Evolutionary conservation across 2,113 vertebrate species (phyloP).

Genomic region (Solenodon paradoxus): DNA sequence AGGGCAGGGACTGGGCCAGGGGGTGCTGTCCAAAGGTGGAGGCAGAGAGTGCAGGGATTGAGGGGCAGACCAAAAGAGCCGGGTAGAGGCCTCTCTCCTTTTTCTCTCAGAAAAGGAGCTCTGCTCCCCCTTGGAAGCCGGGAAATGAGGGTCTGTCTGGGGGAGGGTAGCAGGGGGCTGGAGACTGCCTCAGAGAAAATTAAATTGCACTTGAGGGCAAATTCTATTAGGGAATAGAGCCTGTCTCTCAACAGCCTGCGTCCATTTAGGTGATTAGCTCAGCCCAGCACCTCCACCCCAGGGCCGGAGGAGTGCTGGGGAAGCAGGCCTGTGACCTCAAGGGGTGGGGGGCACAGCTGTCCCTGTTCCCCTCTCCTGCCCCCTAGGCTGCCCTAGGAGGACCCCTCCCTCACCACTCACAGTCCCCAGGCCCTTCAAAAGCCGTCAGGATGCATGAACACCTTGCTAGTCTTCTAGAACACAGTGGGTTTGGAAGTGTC

Average conservation of each 20-base stretch:
- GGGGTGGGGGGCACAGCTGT: background rate
- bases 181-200: slow-evolving; percentile 89
- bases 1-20: background rate
- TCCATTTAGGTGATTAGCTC: slow-evolving; percentile 97
- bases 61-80: no score
- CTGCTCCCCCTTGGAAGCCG: slow-evolving; percentile 69
- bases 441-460: background rate
- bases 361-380: background rate
- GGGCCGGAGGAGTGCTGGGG: background rate
- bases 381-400: background rate
- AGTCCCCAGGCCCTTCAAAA: background rate
- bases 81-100: slow-evolving; percentile 18
- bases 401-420: background rate
- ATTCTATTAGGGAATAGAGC: slow-evolving; percentile 97
- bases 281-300: slow-evolving; percentile 57
- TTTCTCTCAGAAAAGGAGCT: slow-evolving; percentile 52
- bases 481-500: background rate
- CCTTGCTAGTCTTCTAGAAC: background rate
- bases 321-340: background rate
- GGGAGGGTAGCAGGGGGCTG: slow-evolving; percentile 76
- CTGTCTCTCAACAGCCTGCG: slow-evolving; percentile 89
- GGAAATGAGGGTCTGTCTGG: slow-evolving; percentile 71
- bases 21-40: background rate
- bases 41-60: no score
- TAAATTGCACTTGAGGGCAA: slow-evolving; percentile 99